Evolutionary conservation across 2,113 vertebrate species (phyloP), one percentile per base, ranked within the genome.

Genomic region (Pangasianodon hypophthalmus): DNA sequence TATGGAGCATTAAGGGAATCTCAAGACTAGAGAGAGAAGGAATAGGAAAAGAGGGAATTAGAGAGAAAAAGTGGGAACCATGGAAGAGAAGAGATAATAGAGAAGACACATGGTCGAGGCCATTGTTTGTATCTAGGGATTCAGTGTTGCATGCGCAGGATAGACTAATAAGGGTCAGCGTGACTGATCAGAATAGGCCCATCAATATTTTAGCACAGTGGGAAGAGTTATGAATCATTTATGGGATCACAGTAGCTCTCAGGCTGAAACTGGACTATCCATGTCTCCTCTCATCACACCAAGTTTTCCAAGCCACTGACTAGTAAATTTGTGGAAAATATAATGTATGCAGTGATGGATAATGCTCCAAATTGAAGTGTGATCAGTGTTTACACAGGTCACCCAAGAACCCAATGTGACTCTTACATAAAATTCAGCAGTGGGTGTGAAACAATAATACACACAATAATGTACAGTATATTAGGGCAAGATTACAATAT

Each of bases 171-270:
- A 91, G 90, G 86, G 91, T 93, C 91, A 93, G 88, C 91, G 75
- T 85, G 86, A 86, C 88, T 91, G 92, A 92, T 93, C 91, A 88
- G 62, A 90, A 88, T 84, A 60, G 84, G 62, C 86, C 16, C 85
- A 93, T 93, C 77, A 92, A 93, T 93, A 92, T 92, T 93, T 91
- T 69, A 93, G 83, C 50, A 37, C 56, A 86, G 85, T 83, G 87
- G 88, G 83, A 71, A 83, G 82, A 91, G 88, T 71, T 84, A 90
- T 93, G 90, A 93, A 93, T 93, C 89, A 93, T 91, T 93, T 90
- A 93, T 91, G 29, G 67, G 32, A 56, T 46, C 82, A 50, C 75
- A 71, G 80, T 79, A 85, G 88, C 84, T 89, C 82, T 83, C 67
- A 77, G 64, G 88, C 80, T 82, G 88, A 91, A 90, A 80, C 90